phyloP scores from a whole-genome alignment of 2,888 invertebrate genomes.

The Pimpla rufipes region DNA sequence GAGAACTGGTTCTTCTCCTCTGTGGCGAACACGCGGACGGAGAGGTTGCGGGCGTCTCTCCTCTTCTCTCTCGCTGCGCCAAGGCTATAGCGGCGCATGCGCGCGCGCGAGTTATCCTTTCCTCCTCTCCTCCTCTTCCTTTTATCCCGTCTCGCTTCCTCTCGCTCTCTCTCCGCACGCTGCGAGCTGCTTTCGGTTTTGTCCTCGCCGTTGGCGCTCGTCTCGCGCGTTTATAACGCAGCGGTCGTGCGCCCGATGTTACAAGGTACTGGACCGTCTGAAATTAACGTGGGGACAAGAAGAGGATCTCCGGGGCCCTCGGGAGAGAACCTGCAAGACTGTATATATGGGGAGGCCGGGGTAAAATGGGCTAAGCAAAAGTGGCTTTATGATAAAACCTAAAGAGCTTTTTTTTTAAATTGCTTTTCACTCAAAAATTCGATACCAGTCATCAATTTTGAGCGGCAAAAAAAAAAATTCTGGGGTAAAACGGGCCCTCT shows the following conservation, averaged over 20 bases:
- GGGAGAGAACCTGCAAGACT: conserved; percentile 24
- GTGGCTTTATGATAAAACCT: too few relatives aligned
- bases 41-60: conserved; percentile 65
- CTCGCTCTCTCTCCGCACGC: conserved; percentile 70
- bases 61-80: conserved; percentile 46
- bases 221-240: conserved; percentile 54
- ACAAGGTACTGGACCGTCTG: conserved; percentile 55
- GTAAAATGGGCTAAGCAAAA: too few relatives aligned
- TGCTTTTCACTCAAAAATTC: too few relatives aligned
- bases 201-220: conserved; percentile 63
- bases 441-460: too few relatives aligned
- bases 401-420: too few relatives aligned
- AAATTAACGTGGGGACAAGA: conserved; percentile 62
- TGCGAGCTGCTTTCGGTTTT: conserved; percentile 67
- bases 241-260: conserved; percentile 35
- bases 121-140: conserved; percentile 15
- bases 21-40: conserved; percentile 64
- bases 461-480: too few relatives aligned
- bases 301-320: conserved; percentile 48
- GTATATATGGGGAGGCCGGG: too few relatives aligned
- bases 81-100: conserved; percentile 42
- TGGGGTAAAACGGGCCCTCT: too few relatives aligned
- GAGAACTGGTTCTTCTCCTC: conserved; percentile 82
- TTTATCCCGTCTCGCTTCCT: conserved; percentile 68
- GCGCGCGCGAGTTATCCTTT: conserved; percentile 1